Conservation (phyloP, 53 echinoderm and acorn worm genomes). For the Astropecten irregularis region DNA sequence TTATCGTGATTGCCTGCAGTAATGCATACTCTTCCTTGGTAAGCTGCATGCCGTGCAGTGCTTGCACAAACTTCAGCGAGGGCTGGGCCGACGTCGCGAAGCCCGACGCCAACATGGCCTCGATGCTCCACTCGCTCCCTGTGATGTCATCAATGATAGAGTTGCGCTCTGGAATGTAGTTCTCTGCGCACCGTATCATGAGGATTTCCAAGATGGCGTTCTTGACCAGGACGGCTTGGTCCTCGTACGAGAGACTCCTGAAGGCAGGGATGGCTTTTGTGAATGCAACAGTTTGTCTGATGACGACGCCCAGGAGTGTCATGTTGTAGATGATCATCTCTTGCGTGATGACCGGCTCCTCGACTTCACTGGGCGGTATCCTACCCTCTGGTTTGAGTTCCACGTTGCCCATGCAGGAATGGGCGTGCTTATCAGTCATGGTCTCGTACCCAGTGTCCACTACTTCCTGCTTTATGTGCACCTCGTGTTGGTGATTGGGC, state of each 20-base stretch:
- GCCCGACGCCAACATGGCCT: constrained; percentile 90
- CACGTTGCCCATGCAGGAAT: constrained; percentile 24
- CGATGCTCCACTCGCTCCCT: constrained; percentile 95
- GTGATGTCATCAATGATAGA: constrained; percentile 96
- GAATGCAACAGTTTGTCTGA: constrained; percentile 97
- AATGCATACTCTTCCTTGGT: constrained; percentile 86
- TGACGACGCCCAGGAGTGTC: constrained; percentile 93
- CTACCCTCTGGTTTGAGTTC: constrained; percentile 41
- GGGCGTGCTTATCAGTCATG: constrained; percentile 1
- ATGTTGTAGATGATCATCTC: constrained; percentile 93
- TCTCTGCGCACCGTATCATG: constrained; percentile 96
- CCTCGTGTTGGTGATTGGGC: not conserved
- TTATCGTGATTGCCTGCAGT: constrained; percentile 93
- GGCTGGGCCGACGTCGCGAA: constrained; percentile 91
- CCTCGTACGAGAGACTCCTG: constrained; percentile 92
- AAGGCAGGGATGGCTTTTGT: constrained; percentile 96
- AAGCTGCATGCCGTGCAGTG: constrained; percentile 84
- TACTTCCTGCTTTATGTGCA: constrained; percentile 40
- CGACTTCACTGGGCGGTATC: not conserved
- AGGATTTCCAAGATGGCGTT: constrained; percentile 95
- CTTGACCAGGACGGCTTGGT: constrained; percentile 97
- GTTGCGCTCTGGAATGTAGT: constrained; percentile 92
- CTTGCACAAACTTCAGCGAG: constrained; percentile 94
- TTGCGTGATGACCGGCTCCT: constrained; percentile 47
- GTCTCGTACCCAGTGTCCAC: constrained; percentile 31